phyloP scores from a whole-genome alignment of 2,797 vertebrate species.

The Peromyscus melanophrys region DNA sequence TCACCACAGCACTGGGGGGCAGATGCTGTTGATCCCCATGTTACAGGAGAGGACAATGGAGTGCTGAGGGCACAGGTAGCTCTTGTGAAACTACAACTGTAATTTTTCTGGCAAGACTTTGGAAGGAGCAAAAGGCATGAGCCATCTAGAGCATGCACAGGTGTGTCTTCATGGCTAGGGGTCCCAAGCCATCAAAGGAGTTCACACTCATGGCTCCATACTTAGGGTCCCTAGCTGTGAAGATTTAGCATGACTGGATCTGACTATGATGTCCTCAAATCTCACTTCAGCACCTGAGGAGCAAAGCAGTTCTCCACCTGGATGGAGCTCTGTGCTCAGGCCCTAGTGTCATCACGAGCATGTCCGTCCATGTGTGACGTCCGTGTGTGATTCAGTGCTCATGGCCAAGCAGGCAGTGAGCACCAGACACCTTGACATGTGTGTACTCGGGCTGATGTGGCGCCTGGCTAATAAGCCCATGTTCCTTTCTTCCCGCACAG shows the following conservation, averaged over 20 bases:
- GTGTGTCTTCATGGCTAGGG: neutral
- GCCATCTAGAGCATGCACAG: neutral
- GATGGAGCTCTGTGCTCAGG: neutral
- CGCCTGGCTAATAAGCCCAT: neutral
- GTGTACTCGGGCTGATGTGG: neutral
- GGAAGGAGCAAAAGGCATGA: neutral
- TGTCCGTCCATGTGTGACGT: too few relatives aligned
- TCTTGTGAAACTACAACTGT: rapidly evolving
- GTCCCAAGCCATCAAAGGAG: neutral
- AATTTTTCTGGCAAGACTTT: neutral
- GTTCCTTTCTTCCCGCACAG: neutral
- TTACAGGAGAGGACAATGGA: rapidly evolving
- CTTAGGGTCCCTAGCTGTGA: neutral
- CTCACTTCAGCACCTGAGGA: neutral
- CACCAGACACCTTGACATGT: rapidly evolving
- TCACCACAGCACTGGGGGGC: too few relatives aligned
- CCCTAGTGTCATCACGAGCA: rapidly evolving
- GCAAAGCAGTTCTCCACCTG: neutral
- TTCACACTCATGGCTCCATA: neutral
- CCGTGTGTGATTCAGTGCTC: neutral
- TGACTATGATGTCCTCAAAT: neutral
- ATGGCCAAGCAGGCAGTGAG: rapidly evolving
- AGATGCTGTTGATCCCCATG: neutral
- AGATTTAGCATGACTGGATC: neutral
- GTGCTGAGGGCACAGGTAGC: too few relatives aligned